Conservation (phyloP, 2,797 vertebrate species). For the Artibeus lituratus region DNA sequence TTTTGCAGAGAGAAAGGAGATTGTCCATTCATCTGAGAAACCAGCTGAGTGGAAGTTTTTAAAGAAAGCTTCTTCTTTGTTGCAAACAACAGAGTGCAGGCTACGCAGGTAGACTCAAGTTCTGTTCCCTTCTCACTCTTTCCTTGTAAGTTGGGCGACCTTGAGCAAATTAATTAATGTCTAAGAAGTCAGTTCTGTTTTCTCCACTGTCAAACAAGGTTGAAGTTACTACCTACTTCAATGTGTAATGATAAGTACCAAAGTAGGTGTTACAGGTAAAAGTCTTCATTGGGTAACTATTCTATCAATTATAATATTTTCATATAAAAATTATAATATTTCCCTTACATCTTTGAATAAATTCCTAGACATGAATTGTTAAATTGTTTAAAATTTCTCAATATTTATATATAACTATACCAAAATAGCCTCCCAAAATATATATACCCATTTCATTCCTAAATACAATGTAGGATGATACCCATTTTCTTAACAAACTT, state of each 20-base stretch:
- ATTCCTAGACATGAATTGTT: not conserved
- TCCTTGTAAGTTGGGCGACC: not conserved
- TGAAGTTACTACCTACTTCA: not conserved
- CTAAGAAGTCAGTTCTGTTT: not conserved
- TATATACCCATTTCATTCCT: not conserved
- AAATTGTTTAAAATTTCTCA: not conserved
- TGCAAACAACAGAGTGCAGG: not conserved
- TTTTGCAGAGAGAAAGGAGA: not conserved
- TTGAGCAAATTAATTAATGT: slow-evolving; percentile 10
- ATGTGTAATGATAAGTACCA: not conserved
- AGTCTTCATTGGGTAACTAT: not conserved
- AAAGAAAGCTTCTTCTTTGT: not conserved
- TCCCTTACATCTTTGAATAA: not conserved
- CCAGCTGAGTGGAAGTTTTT: not conserved
- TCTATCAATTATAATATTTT: not conserved
- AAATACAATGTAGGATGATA: not conserved
- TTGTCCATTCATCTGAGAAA: not conserved
- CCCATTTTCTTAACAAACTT: not conserved
- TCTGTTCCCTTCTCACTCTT: not conserved
- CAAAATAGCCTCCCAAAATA: not conserved
- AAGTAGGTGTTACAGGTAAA: not conserved
- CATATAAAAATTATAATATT: too few relatives aligned
- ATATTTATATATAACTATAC: not conserved
- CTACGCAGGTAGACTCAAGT: not conserved
- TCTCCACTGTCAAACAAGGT: not conserved